Evolutionary conservation across 2,888 invertebrate genomes (phyloP).

Genomic region (Acanthacorydalis orientalis): DNA sequence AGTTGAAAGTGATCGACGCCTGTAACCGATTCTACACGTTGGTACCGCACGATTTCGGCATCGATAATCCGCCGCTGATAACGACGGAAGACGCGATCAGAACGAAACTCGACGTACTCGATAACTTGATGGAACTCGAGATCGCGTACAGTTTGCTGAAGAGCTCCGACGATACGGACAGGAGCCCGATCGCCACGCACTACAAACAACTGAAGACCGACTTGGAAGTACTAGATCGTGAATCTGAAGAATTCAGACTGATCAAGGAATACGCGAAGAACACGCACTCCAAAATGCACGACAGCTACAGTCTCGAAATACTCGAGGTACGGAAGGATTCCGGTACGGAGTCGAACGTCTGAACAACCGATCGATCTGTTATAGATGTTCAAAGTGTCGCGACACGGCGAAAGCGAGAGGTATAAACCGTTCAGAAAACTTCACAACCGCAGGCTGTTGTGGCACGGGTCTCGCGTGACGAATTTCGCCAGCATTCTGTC

Average conservation of each 20-base stretch:
- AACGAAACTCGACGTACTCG: constrained; percentile 70
- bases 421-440: constrained; percentile 77
- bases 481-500: constrained; percentile 93
- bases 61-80: constrained; percentile 64
- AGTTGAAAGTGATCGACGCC: constrained; percentile 54
- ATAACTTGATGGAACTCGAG: constrained; percentile 86
- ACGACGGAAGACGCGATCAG: constrained; percentile 60
- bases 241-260: constrained; percentile 52
- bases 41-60: constrained; percentile 89
- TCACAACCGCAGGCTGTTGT: constrained; percentile 70
- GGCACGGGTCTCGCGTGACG: constrained; percentile 93
- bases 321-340: constrained; percentile 29
- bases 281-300: constrained; percentile 86
- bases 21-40: constrained; percentile 90
- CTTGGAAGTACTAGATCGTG: constrained; percentile 50
- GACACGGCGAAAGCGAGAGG: constrained; percentile 64
- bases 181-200: constrained; percentile 64
- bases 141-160: constrained; percentile 81
- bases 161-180: constrained; percentile 26
- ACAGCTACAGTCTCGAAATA: constrained; percentile 50
- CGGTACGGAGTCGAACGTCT: background rate
- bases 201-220: constrained; percentile 76
- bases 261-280: constrained; percentile 69
- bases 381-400: constrained; percentile 51
- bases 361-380: constrained; percentile 1